Percentiles rank a stretch among this genome's conserved stretches.
phyloP scores from a whole-genome alignment of 2,113 vertebrate genomes.

The Spilogale gracilis region DNA sequence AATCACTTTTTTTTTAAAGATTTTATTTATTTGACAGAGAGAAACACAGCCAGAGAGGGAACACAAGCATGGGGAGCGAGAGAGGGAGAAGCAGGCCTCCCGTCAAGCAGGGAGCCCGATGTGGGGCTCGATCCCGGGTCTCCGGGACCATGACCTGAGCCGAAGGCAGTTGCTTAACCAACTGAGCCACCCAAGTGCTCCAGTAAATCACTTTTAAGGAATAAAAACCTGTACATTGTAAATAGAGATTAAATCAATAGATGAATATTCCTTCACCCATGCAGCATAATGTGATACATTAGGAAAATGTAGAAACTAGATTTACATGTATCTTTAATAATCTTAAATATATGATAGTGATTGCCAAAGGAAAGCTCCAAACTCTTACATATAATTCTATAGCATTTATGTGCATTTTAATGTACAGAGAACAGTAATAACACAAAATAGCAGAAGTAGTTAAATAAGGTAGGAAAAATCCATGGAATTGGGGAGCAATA shows the following conservation, averaged over 20 bases:
- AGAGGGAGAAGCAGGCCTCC: too few species aligned
- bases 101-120: too few species aligned
- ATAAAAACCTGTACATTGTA: not conserved
- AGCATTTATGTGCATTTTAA: conserved; percentile 11
- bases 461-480: not conserved
- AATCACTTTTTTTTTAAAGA: not conserved
- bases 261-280: not conserved
- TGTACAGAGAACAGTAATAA: not conserved
- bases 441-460: not conserved
- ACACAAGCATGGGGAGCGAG: too few species aligned
- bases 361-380: not conserved
- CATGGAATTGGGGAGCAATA: not conserved
- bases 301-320: not conserved
- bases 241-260: not conserved
- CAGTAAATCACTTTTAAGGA: not conserved
- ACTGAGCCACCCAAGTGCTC: too few species aligned
- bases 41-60: too few species aligned
- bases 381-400: not conserved
- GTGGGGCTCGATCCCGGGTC: too few species aligned
- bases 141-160: too few species aligned
- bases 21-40: too few species aligned
- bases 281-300: not conserved
- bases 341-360: not conserved
- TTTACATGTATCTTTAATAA: not conserved
- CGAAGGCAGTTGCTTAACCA: too few species aligned